Percentiles rank a stretch among this genome's conserved stretches.
Conservation (phyloP, 2,113 vertebrate genomes). For the Illadopsis cleaveri region DNA sequence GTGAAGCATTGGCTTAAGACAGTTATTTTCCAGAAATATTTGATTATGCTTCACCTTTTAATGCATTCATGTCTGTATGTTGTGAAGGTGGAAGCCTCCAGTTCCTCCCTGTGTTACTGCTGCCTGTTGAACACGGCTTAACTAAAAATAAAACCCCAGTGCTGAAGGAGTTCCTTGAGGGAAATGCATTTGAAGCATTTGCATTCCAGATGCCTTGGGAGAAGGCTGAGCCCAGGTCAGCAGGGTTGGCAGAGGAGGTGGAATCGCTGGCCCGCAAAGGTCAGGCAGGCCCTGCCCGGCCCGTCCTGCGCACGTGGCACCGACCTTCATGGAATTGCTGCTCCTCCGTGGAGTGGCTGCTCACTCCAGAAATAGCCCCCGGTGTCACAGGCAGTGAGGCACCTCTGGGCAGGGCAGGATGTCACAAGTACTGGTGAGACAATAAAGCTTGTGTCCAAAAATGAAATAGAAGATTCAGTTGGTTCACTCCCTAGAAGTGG, state of each 20-base stretch:
- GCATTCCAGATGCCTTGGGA: neutral
- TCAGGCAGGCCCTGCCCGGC: neutral
- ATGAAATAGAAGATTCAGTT: neutral
- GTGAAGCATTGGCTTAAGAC: neutral
- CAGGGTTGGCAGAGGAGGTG: neutral
- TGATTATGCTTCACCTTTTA: neutral
- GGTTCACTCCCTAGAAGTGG: neutral
- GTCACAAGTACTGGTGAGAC: neutral
- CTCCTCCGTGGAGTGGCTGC: neutral
- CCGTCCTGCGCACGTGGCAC: neutral
- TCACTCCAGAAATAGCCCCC: conserved; percentile 3
- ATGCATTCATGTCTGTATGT: neutral
- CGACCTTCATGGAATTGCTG: neutral
- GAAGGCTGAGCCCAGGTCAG: neutral
- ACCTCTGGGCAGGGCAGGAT: neutral
- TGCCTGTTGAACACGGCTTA: neutral
- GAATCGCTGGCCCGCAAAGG: neutral
- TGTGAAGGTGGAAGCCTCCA: neutral
- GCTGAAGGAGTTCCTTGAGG: neutral
- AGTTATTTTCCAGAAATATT: neutral
- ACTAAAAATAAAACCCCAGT: neutral
- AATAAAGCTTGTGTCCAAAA: neutral
- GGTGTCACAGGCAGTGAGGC: neutral
- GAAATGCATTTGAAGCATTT: neutral
- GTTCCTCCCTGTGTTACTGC: neutral